Base-by-base conservation (phyloP, 2,797 vertebrate species). In the Neosalanx taihuensis region DNA sequence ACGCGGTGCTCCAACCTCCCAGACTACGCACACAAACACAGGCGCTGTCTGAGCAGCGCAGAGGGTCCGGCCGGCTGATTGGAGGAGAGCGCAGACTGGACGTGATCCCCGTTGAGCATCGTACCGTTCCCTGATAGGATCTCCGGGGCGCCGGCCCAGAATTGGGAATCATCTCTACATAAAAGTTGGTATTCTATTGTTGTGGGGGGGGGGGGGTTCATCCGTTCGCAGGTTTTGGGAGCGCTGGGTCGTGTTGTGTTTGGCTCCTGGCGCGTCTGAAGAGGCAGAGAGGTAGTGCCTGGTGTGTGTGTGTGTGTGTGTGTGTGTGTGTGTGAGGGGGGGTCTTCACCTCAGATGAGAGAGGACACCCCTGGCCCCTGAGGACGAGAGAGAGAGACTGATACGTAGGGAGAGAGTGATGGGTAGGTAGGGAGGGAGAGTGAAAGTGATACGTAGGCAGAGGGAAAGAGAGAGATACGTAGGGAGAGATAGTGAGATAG, bases 171-270 rank as follows among this genome's bases (percentile, higher is more conserved):
- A 83, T 73, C 70, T 83, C 78, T 73, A 85, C 86, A 88, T 83
- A 78, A 88, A 85, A 85, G 81, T 67, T 78, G 81, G 72, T 84
- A 80, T 84, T 83, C 67, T 81, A 79, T 84, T 90, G 76, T 87
- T 91, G 23, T 26, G 23, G 23, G 23, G 1, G 23, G 23, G 23
- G 23, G 23, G 23, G 23, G 23, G 1, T 26, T 26, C 23, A 26
- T 26, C 23, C 23, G 23, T 26, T 26, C 23, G 23, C 23, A 26
- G 23, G 23, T 26, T 26, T 26, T 26, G 23, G 86, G 81, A 91
- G 89, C 85, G 86, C 75, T 79, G 7, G 37, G 76, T 75, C 80
- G 65, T 91, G 89, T 91, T 92, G 72, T 85, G 79, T 83, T 90
- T 92, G 89, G 90, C 87, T 75, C 87, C 83, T 86, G 79, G 72